phyloP scores from a whole-genome alignment of 2,888 invertebrate species.

The Lottia scabra region DNA sequence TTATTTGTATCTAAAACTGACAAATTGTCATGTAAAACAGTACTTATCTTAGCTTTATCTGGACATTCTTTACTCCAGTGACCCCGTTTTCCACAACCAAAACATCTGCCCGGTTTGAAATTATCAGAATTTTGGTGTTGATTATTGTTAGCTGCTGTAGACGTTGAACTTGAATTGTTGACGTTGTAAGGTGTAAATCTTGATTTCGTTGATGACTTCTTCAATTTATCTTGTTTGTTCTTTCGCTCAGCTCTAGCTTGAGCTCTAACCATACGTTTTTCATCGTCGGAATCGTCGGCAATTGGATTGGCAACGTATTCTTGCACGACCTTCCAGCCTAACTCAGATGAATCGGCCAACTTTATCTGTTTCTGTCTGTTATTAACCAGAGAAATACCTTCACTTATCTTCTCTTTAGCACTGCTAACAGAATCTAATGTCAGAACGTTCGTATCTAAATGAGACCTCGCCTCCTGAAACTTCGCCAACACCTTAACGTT shows the following conservation, averaged over 20 bases:
- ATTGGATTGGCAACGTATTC: conserved; percentile 12
- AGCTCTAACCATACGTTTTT: conserved; percentile 11
- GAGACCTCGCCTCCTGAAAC: conserved; percentile 8
- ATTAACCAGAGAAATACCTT: not conserved
- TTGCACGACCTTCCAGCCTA: not conserved
- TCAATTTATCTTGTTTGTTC: no score
- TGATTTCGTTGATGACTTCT: no score
- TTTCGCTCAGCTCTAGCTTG: not conserved
- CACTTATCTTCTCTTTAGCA: not conserved
- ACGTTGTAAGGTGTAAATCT: no score
- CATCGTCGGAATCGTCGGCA: conserved; percentile 15
- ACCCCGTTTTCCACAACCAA: not conserved
- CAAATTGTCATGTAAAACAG: no score
- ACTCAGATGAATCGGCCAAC: conserved; percentile 9
- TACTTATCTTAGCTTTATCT: not conserved
- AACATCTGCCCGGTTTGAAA: conserved; percentile 1
- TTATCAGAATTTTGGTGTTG: not conserved
- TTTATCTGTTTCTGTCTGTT: not conserved
- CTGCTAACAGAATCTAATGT: not conserved
- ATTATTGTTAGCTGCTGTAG: no score
- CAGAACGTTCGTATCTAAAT: not conserved
- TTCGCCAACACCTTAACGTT: conserved; percentile 11
- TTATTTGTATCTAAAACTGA: no score
- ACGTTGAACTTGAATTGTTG: no score
- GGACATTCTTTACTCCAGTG: conserved; percentile 7